Evolutionary conservation across 2,888 invertebrate species (phyloP).

Genomic region (Agriotes lineatus): DNA sequence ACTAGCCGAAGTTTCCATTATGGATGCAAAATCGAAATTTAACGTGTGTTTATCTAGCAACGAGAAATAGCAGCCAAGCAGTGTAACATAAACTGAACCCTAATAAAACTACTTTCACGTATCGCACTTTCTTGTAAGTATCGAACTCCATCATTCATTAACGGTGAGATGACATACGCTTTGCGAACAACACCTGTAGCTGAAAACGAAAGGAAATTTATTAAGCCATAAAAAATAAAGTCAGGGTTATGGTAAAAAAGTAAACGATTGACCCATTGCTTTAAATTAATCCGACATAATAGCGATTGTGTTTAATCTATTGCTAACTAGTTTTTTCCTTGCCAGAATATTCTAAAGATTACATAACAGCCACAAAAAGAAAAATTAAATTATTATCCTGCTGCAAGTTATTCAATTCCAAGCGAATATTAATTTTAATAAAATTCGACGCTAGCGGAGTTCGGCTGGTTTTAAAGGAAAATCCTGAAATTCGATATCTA

Average conservation of each 20-base stretch:
- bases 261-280: slow-evolving; percentile 4
- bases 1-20: too few species aligned
- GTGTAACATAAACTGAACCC: too few species aligned
- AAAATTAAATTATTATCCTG: slow-evolving; percentile 2
- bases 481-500: background rate
- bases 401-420: background rate
- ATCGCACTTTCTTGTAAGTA: too few species aligned
- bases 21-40: too few species aligned
- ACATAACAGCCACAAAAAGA: background rate
- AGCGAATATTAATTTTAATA: background rate
- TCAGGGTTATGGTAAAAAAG: background rate
- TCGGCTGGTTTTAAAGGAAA: background rate
- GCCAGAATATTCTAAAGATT: background rate
- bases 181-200: too few species aligned
- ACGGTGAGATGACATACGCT: too few species aligned
- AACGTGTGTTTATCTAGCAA: too few species aligned
- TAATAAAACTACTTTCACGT: background rate
- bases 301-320: background rate
- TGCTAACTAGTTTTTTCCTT: slow-evolving; percentile 5
- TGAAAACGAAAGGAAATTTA: too few species aligned
- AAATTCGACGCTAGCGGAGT: background rate
- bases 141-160: too few species aligned
- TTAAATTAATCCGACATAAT: background rate
- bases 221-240: background rate
- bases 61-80: too few species aligned